Evolutionary conservation across 1,140 invertebrate genomes (phyloP), one percentile per base, ranked within the genome.

Genomic region (Berghia stephanieae): DNA sequence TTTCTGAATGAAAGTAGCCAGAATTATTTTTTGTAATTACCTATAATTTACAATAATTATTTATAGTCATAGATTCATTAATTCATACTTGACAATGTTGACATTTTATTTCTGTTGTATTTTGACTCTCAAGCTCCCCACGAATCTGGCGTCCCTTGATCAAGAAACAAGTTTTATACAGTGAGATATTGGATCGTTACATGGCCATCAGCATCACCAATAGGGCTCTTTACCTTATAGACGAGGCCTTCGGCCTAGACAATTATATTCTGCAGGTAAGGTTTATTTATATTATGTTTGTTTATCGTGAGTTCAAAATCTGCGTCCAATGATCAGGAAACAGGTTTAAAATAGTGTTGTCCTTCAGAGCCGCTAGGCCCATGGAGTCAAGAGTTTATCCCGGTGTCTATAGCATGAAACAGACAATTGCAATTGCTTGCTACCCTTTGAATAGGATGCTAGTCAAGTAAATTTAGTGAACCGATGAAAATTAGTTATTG

Each of bases 191-290:
- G 16, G 93, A 99, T 86, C 93, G 94, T 83, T 93, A 96, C 86
- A 93, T 98, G 82, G 92, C 92, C 27, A 91, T 96, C 0, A 81
- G 80, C 24, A 93, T 98, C 0, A 99, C 98, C 21, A 89, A 93
- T 63, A 90, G 96, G 80, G 93, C 96, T 2, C 89, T 97, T 38
- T 89, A 92, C 82, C 91, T 97, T 67, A 97, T 99, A 79, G 94
- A 98, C 90, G 92, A 96, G 78, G 91, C 94, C 84, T 94, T 94
- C 92, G 98, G 98, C 36, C 95, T 99, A 83, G 98, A 99, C 91
- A 92, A 94, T 89, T 99, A 99, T 90, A 90, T 99, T 81, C 91
- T 99, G 4, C 94, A 96, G 91, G 94, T 94, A 88, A 82, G 77
- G 31, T 24, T 34, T 49, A n/a, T 73, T n/a, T 0, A 18, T 18